Evolutionary conservation across 2,797 vertebrate species (phyloP), one percentile per base, ranked within the genome.

Genomic region (Anabacerthia variegaticeps): DNA sequence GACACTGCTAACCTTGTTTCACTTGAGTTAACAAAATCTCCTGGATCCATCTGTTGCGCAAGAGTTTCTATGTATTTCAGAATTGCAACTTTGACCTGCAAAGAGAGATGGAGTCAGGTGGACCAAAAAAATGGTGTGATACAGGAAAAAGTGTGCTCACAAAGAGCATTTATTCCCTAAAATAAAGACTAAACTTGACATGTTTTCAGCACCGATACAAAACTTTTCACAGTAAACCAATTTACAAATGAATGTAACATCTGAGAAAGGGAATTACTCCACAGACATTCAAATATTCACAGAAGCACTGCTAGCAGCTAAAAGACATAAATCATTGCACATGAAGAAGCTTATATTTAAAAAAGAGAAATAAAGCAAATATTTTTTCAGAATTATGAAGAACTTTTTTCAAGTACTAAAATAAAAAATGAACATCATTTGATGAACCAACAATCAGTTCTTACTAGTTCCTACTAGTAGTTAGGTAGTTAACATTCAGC

Each of bases 21-120:
- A 93, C 99, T 99, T 87, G 99, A 99, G 98, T 99, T 99, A 91
- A 99, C 98, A 96, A 99, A 99, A 96, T 99, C 99, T 55, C 98
- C 98, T 14, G 99, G 98, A 49, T 99, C 99, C 99, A 99, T 99
- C 97, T 99, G 99, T 79, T 99, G 98, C 0, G 99, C 98, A 81
- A 99, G 98, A 5, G 98, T 99, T 98, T 99, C 99, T 55, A 99
- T 99, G 95, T 99, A 99, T 96, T 99, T 99, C 93, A 99, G 98
- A 93, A 99, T 99, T 92, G 99, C 99, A 96, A 99, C 99, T 97
- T 99, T 99, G 92, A 99, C 99, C 99, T 99, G 98, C 16, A 93
- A 93, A 95, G 73, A 95, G 46, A 96, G 94, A 90, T 1, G 94
- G 10, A 94, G 87, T 88, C 48, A 96, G 77, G 75, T 5, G 54